Base-by-base conservation (phyloP, 2,797 vertebrate species). In the Artibeus jamaicensis region DNA sequence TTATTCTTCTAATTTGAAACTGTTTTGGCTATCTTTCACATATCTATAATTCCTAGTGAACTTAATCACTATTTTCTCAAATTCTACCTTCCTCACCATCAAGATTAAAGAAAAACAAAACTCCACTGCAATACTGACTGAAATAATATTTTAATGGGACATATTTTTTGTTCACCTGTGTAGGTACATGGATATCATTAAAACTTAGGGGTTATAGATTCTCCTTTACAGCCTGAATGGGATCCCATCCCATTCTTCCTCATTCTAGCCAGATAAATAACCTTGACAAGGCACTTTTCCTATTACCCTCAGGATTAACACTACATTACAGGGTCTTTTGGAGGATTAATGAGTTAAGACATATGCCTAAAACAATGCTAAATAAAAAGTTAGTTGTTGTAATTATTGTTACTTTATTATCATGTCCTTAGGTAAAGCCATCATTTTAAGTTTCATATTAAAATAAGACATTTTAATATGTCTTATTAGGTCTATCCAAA, bases 21-120 rank as follows among this genome's bases (percentile, higher is more conserved):
- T 42, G 39, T 68, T 55, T 82, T 68, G n/a, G 15, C 14, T 42
- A 18, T 42, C 37, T 87, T 91, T 86, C 39, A 87, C 70, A 21
- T 82, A 95, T 67, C n/a, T 70, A n/a, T 79, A 86, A 86, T 53
- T 91, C 65, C 37, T 53, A 26, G 67, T 55, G n/a, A 89, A 84
- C 3, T 26, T 86, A 29, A 74, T 71, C 34, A 50, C 19, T 73
- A 57, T 81, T 82, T 59, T 67, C 39, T 70, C 46, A 57, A 94
- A 93, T 53, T 79, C 37, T 73, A 77, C 39, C 46, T 6, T 55
- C 32, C 9, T 70, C 55, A 67, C 1, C 32, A 67, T 46, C 34
- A 77, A 88, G 77, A 83, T 68, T 6, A 29, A 39, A 48, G 6
- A 29, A 48, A 74, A 83, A 55, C 2, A 10, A 46, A 65, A 53